Conservation (phyloP, 1,140 invertebrate species). For the Chionoecetes opilio region DNA sequence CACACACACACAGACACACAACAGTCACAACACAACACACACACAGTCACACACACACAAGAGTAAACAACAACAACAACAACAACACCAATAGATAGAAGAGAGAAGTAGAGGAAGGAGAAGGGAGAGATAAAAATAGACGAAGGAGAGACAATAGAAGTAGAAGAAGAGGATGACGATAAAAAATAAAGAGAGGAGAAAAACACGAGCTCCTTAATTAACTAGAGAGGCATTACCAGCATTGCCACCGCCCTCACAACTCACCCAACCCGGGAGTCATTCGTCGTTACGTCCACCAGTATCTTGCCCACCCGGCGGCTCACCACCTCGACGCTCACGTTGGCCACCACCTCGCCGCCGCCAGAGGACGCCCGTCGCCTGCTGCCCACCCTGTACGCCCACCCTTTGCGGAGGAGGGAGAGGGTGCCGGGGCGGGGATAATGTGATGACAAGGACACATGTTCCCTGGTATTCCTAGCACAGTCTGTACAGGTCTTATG, state of each 20-base stretch:
- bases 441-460: not conserved
- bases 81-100: too few species aligned
- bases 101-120: too few species aligned
- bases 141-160: too few species aligned
- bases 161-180: too few species aligned
- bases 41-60: too few species aligned
- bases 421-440: not conserved
- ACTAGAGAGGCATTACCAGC: not conserved
- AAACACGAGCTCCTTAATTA: too few species aligned
- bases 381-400: not conserved
- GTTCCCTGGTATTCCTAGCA: not conserved
- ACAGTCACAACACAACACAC: too few species aligned
- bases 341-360: not conserved
- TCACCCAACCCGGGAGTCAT: slow-evolving; percentile 21
- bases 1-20: too few species aligned
- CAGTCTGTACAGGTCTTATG: not conserved
- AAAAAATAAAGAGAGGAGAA: too few species aligned
- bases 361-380: not conserved
- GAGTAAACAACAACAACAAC: too few species aligned
- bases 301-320: slow-evolving; percentile 63
- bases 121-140: too few species aligned
- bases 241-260: not conserved
- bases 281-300: not conserved
- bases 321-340: slow-evolving; percentile 21
- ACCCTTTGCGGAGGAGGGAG: too few species aligned